Evolutionary conservation across 2,797 vertebrate genomes (phyloP), one percentile per base, ranked within the genome.

Genomic region (Corythornis leucogaster): DNA sequence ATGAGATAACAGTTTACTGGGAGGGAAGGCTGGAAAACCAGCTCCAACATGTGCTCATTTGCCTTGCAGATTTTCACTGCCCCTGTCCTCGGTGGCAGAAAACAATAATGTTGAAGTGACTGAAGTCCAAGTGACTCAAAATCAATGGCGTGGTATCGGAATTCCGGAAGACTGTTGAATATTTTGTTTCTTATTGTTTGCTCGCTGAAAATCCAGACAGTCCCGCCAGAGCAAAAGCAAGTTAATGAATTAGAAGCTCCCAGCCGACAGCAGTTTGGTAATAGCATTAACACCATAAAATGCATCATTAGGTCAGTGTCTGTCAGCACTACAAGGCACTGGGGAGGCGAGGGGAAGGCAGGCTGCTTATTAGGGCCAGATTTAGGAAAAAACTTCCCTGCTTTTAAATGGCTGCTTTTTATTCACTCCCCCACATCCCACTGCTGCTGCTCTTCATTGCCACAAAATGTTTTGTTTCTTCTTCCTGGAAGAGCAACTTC

Each of bases 121-220:
- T 88, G 85, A 97, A 95, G 95, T 94, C 81, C 68, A 5, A 91
- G 94, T 75, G 95, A 96, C 97, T 96, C 92, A 90, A 95, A 98
- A 97, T 97, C 97, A 82, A 97, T 96, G 95, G 67, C 83, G 45
- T 12, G 75, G 91, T 96, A 97, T 97, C 96, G 96, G 92, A 93
- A 96, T 96, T 91, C 85, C n/a, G 4, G 53, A 87, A 93, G 96
- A 92, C 87, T 73, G 92, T 95, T 94, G 95, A 96, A 97, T 96
- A 96, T 96, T 96, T 96, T 96, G 93, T 93, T 96, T 96, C 96
- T 97, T 95, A 73, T 95, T 96, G 95, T 97, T 97, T 97, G 95
- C 93, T 95, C 92, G 15, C 83, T 95, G 94, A 83, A 94, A 92
- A 95, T 74, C 92, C 88, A 50, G 38, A 53, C 92, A 31, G 95